These are phyloP conservation scores for Unio pictorum DNA, from an alignment of 2,888 invertebrate species.

Conservation along the genomic window DNA sequence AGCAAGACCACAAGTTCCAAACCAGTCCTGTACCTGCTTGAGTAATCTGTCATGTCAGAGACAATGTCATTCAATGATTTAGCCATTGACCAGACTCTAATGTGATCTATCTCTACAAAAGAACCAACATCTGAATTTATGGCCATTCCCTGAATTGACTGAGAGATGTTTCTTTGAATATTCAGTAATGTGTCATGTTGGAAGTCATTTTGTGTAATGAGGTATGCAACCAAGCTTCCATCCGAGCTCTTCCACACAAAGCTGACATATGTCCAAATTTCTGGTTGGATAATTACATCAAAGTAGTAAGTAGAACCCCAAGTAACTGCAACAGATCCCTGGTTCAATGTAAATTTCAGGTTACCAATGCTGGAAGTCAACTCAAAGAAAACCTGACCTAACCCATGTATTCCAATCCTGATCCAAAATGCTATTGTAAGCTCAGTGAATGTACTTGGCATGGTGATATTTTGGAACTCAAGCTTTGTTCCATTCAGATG, in stretches of 20 bases:
- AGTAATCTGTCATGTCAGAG: slow-evolving; percentile 28
- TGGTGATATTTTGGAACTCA: slow-evolving; percentile 1
- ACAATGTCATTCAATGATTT: slow-evolving; percentile 28
- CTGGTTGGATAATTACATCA: too few species aligned
- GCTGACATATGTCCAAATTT: slow-evolving; percentile 22
- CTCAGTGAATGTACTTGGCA: slow-evolving; percentile 9
- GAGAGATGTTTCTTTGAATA: not conserved
- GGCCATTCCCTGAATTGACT: slow-evolving; percentile 10
- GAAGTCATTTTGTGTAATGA: slow-evolving; percentile 15
- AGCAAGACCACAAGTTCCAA: slow-evolving; percentile 29
- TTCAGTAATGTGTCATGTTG: slow-evolving; percentile 14
- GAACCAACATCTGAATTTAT: slow-evolving; percentile 3
- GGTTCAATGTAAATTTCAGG: slow-evolving; percentile 6
- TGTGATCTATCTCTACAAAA: slow-evolving; percentile 35
- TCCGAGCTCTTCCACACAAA: slow-evolving; percentile 17
- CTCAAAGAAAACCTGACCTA: not conserved
- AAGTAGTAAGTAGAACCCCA: slow-evolving; percentile 1
- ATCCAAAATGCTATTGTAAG: slow-evolving; percentile 24
- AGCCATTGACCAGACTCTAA: slow-evolving; percentile 37
- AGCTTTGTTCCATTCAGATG: slow-evolving; percentile 11
- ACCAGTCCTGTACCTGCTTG: slow-evolving; percentile 11
- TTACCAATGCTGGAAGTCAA: slow-evolving; percentile 11
- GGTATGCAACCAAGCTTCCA: slow-evolving; percentile 16
- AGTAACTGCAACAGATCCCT: slow-evolving; percentile 11
- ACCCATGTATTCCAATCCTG: slow-evolving; percentile 1